Evolutionary conservation across 2,888 invertebrate species (phyloP).

Genomic region (Tupiocoris notatus): DNA sequence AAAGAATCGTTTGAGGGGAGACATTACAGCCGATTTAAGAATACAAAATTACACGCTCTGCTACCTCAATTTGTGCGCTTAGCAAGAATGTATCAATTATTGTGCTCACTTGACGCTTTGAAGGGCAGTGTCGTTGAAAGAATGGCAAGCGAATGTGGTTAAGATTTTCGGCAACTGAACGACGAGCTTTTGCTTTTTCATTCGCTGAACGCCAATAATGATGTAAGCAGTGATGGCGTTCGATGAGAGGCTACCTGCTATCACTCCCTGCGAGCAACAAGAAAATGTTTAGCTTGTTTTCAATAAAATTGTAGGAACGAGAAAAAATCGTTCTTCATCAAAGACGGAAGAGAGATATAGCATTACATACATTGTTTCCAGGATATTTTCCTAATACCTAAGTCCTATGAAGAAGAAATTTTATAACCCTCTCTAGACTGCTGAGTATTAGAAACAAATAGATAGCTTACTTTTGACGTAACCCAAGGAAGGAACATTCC

Average conservation of each 20-base stretch:
- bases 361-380: too few relatives aligned
- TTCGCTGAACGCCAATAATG: not conserved
- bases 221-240: not conserved
- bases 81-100: too few relatives aligned
- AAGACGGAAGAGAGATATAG: too few relatives aligned
- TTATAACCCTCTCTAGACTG: not conserved
- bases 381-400: too few relatives aligned
- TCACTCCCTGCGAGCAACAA: not conserved
- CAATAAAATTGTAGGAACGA: too few relatives aligned
- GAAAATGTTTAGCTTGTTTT: not conserved
- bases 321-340: too few relatives aligned
- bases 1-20: not conserved
- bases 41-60: too few relatives aligned
- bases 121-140: not conserved
- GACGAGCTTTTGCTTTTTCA: not conserved
- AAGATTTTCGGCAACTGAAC: not conserved
- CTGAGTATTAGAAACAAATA: not conserved
- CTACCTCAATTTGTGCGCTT: too few relatives aligned
- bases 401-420: not conserved
- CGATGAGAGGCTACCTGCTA: not conserved
- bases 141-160: not conserved
- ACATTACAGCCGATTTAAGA: too few relatives aligned
- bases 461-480: not conserved
- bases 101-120: not conserved
- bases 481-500: constrained; percentile 16